A percentile compares a stretch with the other conserved stretches of the same genome.
phyloP scores from a whole-genome alignment of 1,140 invertebrate species.

The Lutraria rhynchaena region DNA sequence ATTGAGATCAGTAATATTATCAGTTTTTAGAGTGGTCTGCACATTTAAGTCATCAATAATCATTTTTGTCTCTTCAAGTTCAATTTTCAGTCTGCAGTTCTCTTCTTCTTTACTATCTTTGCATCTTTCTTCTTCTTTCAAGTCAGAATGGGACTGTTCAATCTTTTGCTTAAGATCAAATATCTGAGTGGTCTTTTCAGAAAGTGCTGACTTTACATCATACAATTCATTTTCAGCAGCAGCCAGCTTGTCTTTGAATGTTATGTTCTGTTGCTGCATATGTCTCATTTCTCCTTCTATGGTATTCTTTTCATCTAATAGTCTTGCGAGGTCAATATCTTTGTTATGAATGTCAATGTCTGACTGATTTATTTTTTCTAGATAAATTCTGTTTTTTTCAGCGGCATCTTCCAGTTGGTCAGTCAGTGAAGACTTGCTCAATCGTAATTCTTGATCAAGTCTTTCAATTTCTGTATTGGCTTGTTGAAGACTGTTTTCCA shows the following conservation, averaged over 20 bases:
- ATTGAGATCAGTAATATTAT: neutral
- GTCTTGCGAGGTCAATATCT: conserved; percentile 12
- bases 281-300: conserved; percentile 17
- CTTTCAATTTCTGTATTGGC: conserved; percentile 26
- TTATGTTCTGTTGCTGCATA: neutral
- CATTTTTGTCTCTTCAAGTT: conserved; percentile 22
- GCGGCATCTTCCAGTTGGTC: neutral
- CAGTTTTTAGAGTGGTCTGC: neutral
- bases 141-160: conserved; percentile 4
- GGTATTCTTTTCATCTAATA: conserved; percentile 23
- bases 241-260: neutral
- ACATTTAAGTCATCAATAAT: neutral
- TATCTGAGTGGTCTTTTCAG: neutral
- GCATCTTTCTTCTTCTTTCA: conserved; percentile 8
- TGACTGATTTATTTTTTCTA: conserved; percentile 32
- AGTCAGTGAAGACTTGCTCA: neutral
- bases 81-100: conserved; percentile 1
- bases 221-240: neutral
- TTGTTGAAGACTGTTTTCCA: conserved; percentile 30
- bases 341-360: conserved; percentile 33
- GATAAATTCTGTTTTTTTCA: conserved; percentile 31
- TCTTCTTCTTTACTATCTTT: conserved; percentile 32
- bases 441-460: conserved; percentile 9
- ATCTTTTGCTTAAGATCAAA: conserved; percentile 23
- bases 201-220: neutral